Evolutionary conservation across 2,888 invertebrate genomes (phyloP).

Genomic region (Myopa tessellatipennis): DNA sequence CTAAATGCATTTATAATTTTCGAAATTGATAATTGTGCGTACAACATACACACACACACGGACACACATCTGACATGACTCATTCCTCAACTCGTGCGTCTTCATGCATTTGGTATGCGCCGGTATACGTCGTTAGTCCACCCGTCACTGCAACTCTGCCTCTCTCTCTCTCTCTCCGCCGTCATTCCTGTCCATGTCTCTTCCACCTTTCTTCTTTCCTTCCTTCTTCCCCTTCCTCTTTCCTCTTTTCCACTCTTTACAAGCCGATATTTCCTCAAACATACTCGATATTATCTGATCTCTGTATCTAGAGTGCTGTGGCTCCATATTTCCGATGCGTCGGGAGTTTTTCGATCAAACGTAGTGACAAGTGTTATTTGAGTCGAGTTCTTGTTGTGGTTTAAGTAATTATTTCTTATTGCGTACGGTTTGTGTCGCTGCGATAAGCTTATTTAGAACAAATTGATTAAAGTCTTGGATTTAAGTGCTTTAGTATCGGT

Average conservation of each 20-base stretch:
- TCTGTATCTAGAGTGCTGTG: conserved; percentile 46
- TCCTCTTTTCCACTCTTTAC: not conserved
- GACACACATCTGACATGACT: conserved; percentile 6
- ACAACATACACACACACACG: not conserved
- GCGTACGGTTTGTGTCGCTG: conserved; percentile 24
- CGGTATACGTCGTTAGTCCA: not conserved
- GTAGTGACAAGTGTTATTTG: conserved; percentile 34
- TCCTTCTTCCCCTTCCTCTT: not conserved
- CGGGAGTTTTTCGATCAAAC: conserved; percentile 30
- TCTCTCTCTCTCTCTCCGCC: not conserved
- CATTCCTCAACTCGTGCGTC: conserved; percentile 15
- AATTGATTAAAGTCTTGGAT: conserved; percentile 38
- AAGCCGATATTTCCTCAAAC: conserved; percentile 18
- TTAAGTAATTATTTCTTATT: conserved; percentile 7
- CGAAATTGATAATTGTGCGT: conserved; percentile 35
- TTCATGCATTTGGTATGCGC: not conserved
- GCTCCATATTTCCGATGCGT: conserved; percentile 45
- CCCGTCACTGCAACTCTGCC: not conserved
- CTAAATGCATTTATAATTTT: conserved; percentile 40
- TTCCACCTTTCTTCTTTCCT: conserved; percentile 15
- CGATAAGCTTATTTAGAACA: conserved; percentile 38
- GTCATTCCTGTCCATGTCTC: conserved; percentile 6
- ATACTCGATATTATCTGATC: conserved; percentile 42
- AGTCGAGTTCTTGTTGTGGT: conserved; percentile 17
- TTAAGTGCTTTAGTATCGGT: conserved; percentile 31